Conservation (phyloP, 2,797 vertebrate species). For the Mormyrops attenuatus region DNA sequence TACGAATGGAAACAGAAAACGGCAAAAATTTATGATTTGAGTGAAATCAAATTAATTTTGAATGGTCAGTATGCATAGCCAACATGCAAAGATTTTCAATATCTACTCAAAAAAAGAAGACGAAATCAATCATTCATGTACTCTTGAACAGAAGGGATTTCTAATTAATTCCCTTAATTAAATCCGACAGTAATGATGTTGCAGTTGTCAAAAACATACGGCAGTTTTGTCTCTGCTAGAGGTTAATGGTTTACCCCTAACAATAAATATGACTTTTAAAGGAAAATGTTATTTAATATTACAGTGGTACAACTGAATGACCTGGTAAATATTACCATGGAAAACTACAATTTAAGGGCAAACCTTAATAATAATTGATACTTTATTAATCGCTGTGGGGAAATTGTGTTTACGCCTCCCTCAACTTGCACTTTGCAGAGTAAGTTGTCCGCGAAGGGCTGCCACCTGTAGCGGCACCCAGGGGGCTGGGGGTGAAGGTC, state of each 20-base stretch:
- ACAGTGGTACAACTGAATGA: neutral
- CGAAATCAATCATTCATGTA: neutral
- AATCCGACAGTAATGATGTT: slow-evolving; percentile 41
- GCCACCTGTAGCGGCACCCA: no score
- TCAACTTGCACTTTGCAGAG: no score
- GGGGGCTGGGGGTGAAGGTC: no score
- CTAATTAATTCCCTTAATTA: slow-evolving; percentile 43
- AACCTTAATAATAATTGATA: neutral
- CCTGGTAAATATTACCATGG: neutral
- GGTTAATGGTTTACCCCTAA: slow-evolving; percentile 37
- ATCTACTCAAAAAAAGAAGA: neutral
- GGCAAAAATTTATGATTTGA: neutral
- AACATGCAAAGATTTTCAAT: neutral
- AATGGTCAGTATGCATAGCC: neutral
- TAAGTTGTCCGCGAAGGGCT: no score
- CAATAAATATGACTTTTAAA: slow-evolving; percentile 35
- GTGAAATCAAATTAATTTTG: neutral
- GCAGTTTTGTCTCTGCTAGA: slow-evolving; percentile 40
- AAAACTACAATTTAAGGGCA: neutral
- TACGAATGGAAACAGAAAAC: neutral
- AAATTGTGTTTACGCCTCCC: no score
- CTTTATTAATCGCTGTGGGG: no score
- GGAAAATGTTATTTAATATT: slow-evolving; percentile 25
- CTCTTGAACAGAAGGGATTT: slow-evolving; percentile 35
- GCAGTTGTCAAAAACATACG: slow-evolving; percentile 32